Evolutionary conservation across 2,113 vertebrate genomes (phyloP), one percentile per base, ranked within the genome.

Genomic region (Tragelaphus buxtoni): DNA sequence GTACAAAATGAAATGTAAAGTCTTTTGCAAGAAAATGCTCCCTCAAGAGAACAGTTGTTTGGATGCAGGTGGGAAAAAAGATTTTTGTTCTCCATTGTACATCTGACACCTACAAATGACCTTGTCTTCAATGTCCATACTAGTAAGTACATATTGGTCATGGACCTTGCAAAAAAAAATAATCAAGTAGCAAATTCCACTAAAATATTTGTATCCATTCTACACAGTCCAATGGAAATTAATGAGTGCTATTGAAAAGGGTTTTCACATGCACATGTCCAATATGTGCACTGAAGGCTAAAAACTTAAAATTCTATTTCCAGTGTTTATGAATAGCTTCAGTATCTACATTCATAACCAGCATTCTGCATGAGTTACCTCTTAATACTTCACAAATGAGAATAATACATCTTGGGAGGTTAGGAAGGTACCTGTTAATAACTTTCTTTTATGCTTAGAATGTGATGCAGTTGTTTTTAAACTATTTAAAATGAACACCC

Each of bases 301-400:
- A 96, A 97, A 97, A 97, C 79, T 94, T 95, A 69, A 96, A 98
- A 87, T 53, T 53, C 56, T 88, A 94, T 90, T 96, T 98, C 98
- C 97, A 98, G 97, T 95, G 94, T 94, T 98, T 97, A 86, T 89
- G 82, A 97, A 91, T 26, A 95, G 81, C 51, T 89, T 97, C 47
- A 90, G 77, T 76, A 95, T 91, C 92, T 96, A 96, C 83, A 97
- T 97, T 98, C 96, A 95, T 86, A 69, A 98, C 90, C 96, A 93
- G 90, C 86, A 95, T 95, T 76, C 86, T 56, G 93, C 81, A 88
- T 65, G 94, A 79, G 12, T 97, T 90, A 76, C 39, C 90, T 96
- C 65, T 92, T 61, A 98, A 98, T 97, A 97, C 96, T 98, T 98
- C 45, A 97, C 74, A 98, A 96, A 97, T 81, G 18, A 96, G 86